Conservation (phyloP, 2,888 invertebrate species). For the Coremacera marginata region DNA sequence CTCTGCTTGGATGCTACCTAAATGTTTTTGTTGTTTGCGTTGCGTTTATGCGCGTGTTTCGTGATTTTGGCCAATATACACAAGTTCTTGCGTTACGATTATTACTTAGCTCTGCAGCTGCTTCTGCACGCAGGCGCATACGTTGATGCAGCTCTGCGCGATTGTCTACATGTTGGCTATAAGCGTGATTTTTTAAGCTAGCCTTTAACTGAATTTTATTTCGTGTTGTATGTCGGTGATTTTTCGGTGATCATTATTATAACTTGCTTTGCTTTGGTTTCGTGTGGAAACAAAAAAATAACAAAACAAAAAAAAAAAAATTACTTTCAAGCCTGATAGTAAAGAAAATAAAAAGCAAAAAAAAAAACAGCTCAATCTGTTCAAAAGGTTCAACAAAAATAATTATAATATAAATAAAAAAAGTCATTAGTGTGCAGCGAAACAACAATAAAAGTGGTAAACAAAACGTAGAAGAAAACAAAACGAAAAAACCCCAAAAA, state of each 20-base stretch:
- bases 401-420: not conserved
- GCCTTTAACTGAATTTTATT: not conserved
- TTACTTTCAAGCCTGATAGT: not conserved
- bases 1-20: not conserved
- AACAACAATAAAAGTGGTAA: not conserved
- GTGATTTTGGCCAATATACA: constrained; percentile 43
- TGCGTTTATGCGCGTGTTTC: constrained; percentile 38
- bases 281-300: not conserved
- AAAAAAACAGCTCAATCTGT: not conserved
- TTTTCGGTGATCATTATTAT: not conserved
- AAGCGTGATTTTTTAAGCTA: not conserved
- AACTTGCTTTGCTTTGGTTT: not conserved
- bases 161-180: constrained; percentile 28
- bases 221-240: not conserved
- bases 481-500: constrained; percentile 2
- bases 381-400: not conserved
- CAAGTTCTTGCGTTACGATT: constrained; percentile 33
- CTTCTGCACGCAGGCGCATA: constrained; percentile 39
- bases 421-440: no score
- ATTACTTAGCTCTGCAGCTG: constrained; percentile 32
- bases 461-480: constrained; percentile 2
- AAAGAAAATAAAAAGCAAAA: not conserved
- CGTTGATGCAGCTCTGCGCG: constrained; percentile 37
- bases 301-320: not conserved
- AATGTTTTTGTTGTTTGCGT: constrained; percentile 20